A percentile compares a stretch with the other conserved stretches of the same genome.
These are phyloP conservation scores for Chrysaora quinquecirrha DNA, from an alignment of 30 jellyfish, hydroid and myxozoan species.

Conservation along the genomic window DNA sequence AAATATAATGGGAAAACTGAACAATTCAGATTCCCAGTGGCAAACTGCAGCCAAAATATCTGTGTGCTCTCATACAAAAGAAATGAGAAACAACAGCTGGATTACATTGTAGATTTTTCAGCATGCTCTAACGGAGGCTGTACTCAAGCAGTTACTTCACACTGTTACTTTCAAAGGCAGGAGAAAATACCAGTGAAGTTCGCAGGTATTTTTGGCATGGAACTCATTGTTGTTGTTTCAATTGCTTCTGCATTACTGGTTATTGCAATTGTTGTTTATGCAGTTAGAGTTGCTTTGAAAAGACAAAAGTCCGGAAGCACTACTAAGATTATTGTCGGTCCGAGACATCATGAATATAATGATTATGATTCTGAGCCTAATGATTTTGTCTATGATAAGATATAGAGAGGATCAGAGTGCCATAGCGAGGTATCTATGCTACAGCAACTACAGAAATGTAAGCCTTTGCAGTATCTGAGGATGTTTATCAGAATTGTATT, in stretches of 20 bases:
- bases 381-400: neutral
- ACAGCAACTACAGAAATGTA: too few species aligned
- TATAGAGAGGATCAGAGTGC: too few species aligned
- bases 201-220: neutral
- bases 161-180: neutral
- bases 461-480: too few species aligned
- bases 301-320: neutral
- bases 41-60: neutral
- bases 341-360: neutral
- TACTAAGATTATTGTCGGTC: too few species aligned
- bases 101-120: neutral
- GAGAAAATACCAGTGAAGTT: neutral
- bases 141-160: neutral
- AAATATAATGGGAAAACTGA: neutral
- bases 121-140: constrained; percentile 64
- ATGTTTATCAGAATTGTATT: too few species aligned
- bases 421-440: too few species aligned
- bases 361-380: neutral
- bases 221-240: neutral
- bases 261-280: neutral
- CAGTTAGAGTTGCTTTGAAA: neutral
- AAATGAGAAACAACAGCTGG: neutral
- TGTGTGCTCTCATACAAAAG: constrained; percentile 5
- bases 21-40: neutral
- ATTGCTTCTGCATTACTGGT: neutral